A percentile compares a stretch with the other conserved stretches of the same genome.
phyloP scores from a whole-genome alignment of 1,140 invertebrate genomes.

The Forficula auricularia region DNA sequence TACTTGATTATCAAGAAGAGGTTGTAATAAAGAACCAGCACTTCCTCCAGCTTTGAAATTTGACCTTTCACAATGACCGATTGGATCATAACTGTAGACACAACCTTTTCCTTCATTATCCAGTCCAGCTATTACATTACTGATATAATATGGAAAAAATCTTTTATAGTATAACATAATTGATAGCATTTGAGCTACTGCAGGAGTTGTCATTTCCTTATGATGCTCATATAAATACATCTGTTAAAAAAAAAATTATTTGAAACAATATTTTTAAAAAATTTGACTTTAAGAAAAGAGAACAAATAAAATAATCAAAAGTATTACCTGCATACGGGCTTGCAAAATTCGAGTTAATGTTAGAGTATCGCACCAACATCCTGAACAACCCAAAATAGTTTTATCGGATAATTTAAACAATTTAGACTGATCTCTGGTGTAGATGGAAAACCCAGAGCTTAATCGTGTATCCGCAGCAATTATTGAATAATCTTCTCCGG shows the following conservation, averaged over 20 bases:
- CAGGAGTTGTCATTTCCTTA: constrained; percentile 79
- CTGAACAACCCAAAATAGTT: constrained; percentile 75
- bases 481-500: constrained; percentile 75
- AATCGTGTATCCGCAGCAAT: constrained; percentile 80
- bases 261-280: not conserved
- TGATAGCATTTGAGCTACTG: constrained; percentile 86
- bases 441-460: constrained; percentile 78
- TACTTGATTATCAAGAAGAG: constrained; percentile 72
- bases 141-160: constrained; percentile 97
- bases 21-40: constrained; percentile 59
- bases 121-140: constrained; percentile 82
- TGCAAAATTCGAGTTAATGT: constrained; percentile 72
- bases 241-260: constrained; percentile 32
- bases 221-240: constrained; percentile 93
- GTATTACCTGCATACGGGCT: constrained; percentile 50
- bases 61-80: constrained; percentile 76
- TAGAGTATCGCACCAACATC: constrained; percentile 96
- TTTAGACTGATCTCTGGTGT: constrained; percentile 73
- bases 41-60: constrained; percentile 72
- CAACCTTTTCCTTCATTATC: constrained; percentile 77
- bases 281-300: constrained; percentile 3
- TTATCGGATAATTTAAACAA: constrained; percentile 57
- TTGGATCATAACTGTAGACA: constrained; percentile 91
- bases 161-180: constrained; percentile 91
- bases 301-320: not conserved